These are phyloP conservation scores for Malacoraja senta DNA, from an alignment of 2,797 vertebrate species.

Conservation along the genomic window DNA sequence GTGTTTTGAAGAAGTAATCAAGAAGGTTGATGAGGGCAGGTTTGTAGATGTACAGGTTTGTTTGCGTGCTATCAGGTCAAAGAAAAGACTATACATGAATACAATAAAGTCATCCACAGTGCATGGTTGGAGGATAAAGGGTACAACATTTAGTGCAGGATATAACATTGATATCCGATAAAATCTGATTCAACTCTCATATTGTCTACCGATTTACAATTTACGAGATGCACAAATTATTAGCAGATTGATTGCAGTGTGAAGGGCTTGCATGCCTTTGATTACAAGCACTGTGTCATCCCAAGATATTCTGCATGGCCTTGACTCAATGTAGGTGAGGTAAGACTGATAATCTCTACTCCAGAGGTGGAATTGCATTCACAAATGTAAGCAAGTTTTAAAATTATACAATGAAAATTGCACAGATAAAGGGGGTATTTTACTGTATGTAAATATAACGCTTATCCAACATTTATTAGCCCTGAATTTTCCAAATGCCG, in stretches of 20 bases:
- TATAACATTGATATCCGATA: no score
- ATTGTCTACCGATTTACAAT: neutral
- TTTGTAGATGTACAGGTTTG: no score
- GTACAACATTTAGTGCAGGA: no score
- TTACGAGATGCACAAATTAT: slow-evolving; percentile 10
- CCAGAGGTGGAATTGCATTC: neutral
- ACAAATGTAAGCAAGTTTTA: neutral
- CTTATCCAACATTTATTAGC: neutral
- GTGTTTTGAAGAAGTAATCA: no score
- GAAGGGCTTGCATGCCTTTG: neutral
- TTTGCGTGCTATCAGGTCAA: no score
- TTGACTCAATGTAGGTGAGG: neutral
- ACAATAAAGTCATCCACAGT: no score
- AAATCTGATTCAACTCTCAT: slow-evolving; percentile 25
- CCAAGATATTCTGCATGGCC: neutral
- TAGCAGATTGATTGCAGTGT: neutral
- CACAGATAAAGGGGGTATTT: no score
- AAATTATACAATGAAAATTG: neutral
- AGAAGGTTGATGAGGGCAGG: no score
- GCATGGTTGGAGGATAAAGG: no score
- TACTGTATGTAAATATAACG: neutral
- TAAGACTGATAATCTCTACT: no score
- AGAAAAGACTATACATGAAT: no score
- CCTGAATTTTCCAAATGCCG: neutral
- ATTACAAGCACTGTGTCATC: neutral